These are phyloP conservation scores for Spea hammondii DNA, from an alignment of 2,797 vertebrate species.

Conservation along the genomic window DNA sequence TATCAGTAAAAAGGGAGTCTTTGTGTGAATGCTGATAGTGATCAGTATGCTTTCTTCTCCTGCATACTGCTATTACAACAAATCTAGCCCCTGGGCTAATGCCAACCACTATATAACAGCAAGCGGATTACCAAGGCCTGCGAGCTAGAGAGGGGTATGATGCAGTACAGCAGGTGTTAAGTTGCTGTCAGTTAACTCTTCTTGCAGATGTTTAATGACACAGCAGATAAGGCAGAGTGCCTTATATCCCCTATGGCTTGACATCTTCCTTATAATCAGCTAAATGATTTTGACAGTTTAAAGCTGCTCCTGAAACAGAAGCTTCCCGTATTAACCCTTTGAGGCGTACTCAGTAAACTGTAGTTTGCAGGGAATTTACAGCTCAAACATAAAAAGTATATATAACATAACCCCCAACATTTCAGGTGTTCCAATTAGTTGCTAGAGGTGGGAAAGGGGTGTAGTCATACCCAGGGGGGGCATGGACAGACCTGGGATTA, in stretches of 20 bases:
- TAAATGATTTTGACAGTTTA: slow-evolving; percentile 33
- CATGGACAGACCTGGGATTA: no score
- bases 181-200: slow-evolving; percentile 27
- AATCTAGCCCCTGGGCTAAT: slow-evolving; percentile 5
- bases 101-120: neutral
- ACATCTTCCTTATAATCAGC: slow-evolving; percentile 8
- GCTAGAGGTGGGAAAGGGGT: no score
- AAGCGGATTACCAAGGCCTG: slow-evolving; percentile 18
- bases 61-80: slow-evolving; percentile 21
- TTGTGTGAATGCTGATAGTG: slow-evolving; percentile 15
- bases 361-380: no score
- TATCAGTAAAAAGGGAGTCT: neutral
- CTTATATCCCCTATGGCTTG: slow-evolving; percentile 15
- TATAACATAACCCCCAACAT: no score
- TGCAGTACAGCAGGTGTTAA: slow-evolving; percentile 40
- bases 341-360: no score
- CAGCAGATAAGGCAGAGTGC: slow-evolving; percentile 23
- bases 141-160: slow-evolving; percentile 22
- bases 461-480: no score
- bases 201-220: slow-evolving; percentile 37
- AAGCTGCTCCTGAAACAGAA: neutral
- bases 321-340: no score
- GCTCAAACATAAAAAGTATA: no score
- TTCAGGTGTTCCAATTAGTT: no score
- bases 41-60: slow-evolving; percentile 11